Percentiles rank a stretch among this genome's conserved stretches.
Evolutionary conservation across 2,888 invertebrate species (phyloP).

Genomic region (Falcaria lacertinaria): DNA sequence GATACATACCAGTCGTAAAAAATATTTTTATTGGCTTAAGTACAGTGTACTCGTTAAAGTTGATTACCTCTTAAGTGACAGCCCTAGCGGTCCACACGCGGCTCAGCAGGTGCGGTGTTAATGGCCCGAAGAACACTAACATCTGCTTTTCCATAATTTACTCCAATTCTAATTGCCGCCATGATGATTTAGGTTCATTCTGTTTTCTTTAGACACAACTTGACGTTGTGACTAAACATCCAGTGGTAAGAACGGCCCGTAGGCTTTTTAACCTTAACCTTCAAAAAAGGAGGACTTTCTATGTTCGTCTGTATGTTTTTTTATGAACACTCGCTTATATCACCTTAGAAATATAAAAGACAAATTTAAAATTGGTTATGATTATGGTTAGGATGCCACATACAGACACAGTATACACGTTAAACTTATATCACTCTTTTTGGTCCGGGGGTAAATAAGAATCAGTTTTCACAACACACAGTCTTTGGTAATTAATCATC

Average conservation of each 20-base stretch:
- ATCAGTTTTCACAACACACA: slow-evolving; percentile 28
- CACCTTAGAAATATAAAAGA: no score
- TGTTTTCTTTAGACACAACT: slow-evolving; percentile 7
- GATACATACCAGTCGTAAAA: neutral
- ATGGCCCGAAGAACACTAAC: slow-evolving; percentile 55
- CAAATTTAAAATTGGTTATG: no score
- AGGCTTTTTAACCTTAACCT: neutral
- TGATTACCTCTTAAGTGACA: slow-evolving; percentile 28
- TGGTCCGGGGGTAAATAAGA: no score
- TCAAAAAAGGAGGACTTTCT: no score
- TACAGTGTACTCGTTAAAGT: neutral
- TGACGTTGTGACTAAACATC: no score
- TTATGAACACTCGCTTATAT: no score
- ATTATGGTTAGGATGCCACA: no score
- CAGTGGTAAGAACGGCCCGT: neutral
- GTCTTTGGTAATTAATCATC: slow-evolving; percentile 66
- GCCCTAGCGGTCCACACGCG: slow-evolving; percentile 29
- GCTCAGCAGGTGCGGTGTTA: slow-evolving; percentile 63
- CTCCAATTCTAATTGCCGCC: slow-evolving; percentile 58
- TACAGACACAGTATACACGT: no score
- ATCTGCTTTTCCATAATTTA: slow-evolving; percentile 73
- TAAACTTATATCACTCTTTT: no score
- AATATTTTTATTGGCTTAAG: neutral
- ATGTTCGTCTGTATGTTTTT: no score
- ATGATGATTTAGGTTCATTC: slow-evolving; percentile 46